Evolutionary conservation across 2,113 vertebrate species (phyloP), one percentile per base, ranked within the genome.

Genomic region (Ceyx cyanopectus): DNA sequence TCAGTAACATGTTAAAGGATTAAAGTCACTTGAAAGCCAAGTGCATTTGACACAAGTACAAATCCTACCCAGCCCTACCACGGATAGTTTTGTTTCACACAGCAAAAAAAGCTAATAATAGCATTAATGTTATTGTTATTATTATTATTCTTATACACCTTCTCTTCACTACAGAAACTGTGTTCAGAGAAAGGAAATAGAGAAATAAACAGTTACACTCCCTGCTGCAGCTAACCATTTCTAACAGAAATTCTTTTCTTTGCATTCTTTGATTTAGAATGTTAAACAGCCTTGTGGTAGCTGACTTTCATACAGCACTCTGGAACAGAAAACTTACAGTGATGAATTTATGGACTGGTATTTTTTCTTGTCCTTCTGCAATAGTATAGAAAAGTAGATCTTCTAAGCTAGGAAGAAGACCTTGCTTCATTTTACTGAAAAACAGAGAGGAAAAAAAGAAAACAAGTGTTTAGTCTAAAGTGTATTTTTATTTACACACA

Each of bases 301-400:
- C 51, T 70, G 56, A 22, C 7, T 60, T 70, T 63, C 45, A 80
- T 34, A 67, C 5, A 67, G 32, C 12, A n/a, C 20, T 54, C 23
- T 30, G 24, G 9, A 93, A 76, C 5, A 77, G 56, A 14, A 60
- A 92, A 98, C 98, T 99, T 98, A 99, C 99, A 88, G 99, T 99
- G 96, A 99, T 99, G 96, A 99, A 99, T 77, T 99, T 99, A 97
- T 99, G 99, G 27, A 99, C 99, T 7, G 99, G 99, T 97, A 99
- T 99, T 97, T 98, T 99, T 92, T 99, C 99, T 97, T 99, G 99
- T 84, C 99, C 99, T 97, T 99, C 99, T 50, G 99, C 99, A 92
- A 99, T 99, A 86, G 99, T 99, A 97, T 99, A 99, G 97, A 99
- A 99, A 77, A 99, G 98, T 46, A 99, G 98, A 97, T 99, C 99